Evolutionary conservation across 2,113 vertebrate species (phyloP).

Genomic region (Lepus timidus): DNA sequence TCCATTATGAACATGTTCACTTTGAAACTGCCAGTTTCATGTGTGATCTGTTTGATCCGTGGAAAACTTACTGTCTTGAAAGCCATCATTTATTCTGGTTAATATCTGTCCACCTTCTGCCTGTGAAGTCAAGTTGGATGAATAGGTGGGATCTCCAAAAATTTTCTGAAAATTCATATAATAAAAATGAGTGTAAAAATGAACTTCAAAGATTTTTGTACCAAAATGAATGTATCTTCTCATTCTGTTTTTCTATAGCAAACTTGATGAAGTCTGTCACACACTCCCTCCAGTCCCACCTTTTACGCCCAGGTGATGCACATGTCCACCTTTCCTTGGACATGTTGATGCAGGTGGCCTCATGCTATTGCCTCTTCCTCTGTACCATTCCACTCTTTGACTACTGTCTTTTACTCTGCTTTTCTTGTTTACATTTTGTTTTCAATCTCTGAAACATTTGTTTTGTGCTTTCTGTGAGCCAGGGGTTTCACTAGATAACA

Average conservation of each 20-base stretch:
- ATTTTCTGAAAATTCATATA: too few species aligned
- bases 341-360: fast-evolving
- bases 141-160: too few species aligned
- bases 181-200: too few species aligned
- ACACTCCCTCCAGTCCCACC: too few species aligned
- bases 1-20: too few species aligned
- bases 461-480: neutral
- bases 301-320: neutral
- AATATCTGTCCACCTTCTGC: neutral
- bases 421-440: neutral
- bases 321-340: neutral
- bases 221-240: too few species aligned
- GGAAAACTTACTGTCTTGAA: neutral
- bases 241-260: too few species aligned
- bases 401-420: neutral
- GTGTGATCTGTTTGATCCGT: neutral
- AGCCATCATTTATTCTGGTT: neutral
- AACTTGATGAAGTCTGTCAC: too few species aligned
- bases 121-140: neutral
- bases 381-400: fast-evolving
- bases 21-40: fast-evolving
- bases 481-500: neutral
- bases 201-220: too few species aligned
- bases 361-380: neutral
- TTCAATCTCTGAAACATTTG: neutral